phyloP scores from a whole-genome alignment of 2,797 vertebrate species.

The Arrhamphus sclerolepis region DNA sequence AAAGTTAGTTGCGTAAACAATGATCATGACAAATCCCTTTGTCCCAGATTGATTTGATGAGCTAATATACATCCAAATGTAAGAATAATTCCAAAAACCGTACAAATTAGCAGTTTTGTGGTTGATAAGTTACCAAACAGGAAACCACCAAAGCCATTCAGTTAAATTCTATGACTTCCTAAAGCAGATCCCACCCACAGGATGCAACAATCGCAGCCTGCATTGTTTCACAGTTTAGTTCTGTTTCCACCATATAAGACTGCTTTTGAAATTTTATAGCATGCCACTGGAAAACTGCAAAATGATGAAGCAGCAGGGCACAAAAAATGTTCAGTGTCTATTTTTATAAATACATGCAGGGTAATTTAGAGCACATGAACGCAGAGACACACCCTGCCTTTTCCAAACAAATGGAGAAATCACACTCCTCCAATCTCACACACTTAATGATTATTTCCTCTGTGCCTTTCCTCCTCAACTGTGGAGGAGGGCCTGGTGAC shows the following conservation, averaged over 20 bases:
- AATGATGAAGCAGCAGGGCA: conserved; percentile 11
- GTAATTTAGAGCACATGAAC: conserved; percentile 23
- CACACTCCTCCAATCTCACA: conserved; percentile 46
- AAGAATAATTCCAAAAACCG: conserved; percentile 5
- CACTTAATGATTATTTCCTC: conserved; percentile 59
- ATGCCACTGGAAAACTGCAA: conserved; percentile 4
- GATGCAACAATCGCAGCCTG: conserved; percentile 69
- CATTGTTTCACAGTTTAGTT: conserved; percentile 73
- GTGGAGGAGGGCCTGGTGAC: conserved; percentile 38
- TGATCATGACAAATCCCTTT: not conserved
- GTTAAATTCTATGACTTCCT: conserved; percentile 77
- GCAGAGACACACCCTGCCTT: conserved; percentile 36
- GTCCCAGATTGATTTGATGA: not conserved
- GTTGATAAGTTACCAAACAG: conserved; percentile 73
- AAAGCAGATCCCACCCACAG: conserved; percentile 78
- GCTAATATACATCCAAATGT: conserved; percentile 21
- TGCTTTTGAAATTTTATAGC: conserved; percentile 15
- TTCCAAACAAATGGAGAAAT: conserved; percentile 67
- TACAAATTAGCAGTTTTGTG: conserved; percentile 35
- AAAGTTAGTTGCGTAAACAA: conserved; percentile 39
- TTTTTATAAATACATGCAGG: conserved; percentile 5
- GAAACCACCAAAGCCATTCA: conserved; percentile 79
- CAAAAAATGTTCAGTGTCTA: not conserved
- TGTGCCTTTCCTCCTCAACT: conserved; percentile 38
- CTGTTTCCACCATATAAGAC: conserved; percentile 47